Evolutionary conservation across 2,888 invertebrate genomes (phyloP).

Genomic region (Hydraecia micacea): DNA sequence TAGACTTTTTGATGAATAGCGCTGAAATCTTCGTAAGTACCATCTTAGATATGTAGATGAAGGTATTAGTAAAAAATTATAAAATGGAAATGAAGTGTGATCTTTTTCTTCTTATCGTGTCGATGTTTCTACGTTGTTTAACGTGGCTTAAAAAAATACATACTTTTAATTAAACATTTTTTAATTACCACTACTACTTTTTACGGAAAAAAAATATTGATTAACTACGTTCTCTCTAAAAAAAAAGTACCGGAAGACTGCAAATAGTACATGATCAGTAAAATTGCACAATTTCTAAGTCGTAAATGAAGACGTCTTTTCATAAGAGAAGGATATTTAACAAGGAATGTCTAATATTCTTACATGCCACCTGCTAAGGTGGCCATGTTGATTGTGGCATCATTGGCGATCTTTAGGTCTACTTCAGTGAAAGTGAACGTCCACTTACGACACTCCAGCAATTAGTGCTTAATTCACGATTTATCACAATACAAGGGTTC

Average conservation of each 20-base stretch:
- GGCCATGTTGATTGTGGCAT: neutral
- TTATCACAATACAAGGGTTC: neutral
- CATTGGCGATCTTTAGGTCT: neutral
- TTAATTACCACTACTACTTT: no score
- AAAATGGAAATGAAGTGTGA: neutral
- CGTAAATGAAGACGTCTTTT: neutral
- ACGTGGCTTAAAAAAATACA: no score
- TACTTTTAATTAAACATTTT: no score
- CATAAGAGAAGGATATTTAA: neutral
- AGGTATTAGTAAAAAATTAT: neutral
- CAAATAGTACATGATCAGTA: neutral
- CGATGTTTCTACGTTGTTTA: neutral
- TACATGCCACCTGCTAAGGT: neutral
- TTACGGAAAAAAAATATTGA: no score
- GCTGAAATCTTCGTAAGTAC: neutral
- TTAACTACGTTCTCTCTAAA: no score
- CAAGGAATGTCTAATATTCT: conserved; percentile 8
- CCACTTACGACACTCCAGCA: neutral
- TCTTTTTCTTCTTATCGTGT: neutral
- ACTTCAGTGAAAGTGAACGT: neutral
- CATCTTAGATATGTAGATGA: neutral
- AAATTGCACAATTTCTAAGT: neutral
- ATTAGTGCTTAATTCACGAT: neutral
- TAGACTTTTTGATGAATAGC: neutral
- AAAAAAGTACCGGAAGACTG: no score